phyloP scores from a whole-genome alignment of 1,140 invertebrate genomes.

The Hylyphantes graminicola region DNA sequence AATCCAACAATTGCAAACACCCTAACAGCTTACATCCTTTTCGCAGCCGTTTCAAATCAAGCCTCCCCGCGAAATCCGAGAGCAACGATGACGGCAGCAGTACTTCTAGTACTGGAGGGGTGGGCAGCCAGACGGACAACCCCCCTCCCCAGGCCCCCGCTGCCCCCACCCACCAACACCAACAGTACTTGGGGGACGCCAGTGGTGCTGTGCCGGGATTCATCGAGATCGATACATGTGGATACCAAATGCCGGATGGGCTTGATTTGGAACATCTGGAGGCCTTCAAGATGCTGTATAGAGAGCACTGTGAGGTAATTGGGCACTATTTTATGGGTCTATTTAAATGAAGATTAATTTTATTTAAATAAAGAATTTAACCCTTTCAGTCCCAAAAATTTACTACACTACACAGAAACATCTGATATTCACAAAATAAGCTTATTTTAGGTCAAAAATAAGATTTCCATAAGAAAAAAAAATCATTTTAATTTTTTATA shows the following conservation, averaged over 20 bases:
- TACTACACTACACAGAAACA: too few species aligned
- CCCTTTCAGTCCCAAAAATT: too few species aligned
- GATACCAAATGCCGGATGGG: conserved; percentile 77
- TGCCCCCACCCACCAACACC: conserved; percentile 59
- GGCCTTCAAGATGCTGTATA: conserved; percentile 83
- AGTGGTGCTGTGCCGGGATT: conserved; percentile 83
- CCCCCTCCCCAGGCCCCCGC: conserved; percentile 43
- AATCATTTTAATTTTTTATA: too few species aligned
- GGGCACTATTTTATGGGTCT: too few species aligned
- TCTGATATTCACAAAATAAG: too few species aligned
- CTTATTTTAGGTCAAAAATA: too few species aligned
- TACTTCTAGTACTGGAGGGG: conserved; percentile 40
- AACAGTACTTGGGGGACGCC: conserved; percentile 83
- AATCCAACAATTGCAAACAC: too few species aligned
- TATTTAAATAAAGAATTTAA: too few species aligned
- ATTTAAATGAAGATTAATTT: too few species aligned
- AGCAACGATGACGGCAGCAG: conserved; percentile 53
- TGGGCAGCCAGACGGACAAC: conserved; percentile 46
- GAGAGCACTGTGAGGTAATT: conserved; percentile 86
- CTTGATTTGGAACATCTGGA: conserved; percentile 82
- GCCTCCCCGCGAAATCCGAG: conserved; percentile 53
- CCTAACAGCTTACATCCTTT: too few species aligned
- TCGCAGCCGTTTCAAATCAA: conserved; percentile 49
- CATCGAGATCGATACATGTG: conserved; percentile 80
- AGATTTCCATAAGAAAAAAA: too few species aligned